Evolutionary conservation across 2,888 invertebrate genomes (phyloP), one percentile per base, ranked within the genome.

Genomic region (Caenorhabditis sp.): DNA sequence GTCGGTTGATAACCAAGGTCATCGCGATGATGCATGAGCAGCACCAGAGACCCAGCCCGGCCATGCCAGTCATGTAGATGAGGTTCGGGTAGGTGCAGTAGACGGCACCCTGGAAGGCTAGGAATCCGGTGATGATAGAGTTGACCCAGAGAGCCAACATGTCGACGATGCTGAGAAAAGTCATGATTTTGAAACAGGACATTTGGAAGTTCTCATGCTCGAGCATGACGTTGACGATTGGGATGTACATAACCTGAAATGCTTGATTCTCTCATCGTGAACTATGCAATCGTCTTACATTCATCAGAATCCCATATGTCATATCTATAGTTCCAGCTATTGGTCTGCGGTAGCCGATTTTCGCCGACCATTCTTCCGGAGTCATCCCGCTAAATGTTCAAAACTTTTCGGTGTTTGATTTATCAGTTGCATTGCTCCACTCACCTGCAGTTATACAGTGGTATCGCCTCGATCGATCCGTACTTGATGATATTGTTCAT

Each of bases 181-280:
- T 76, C 82, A 82, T 82, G 26, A 82, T 76, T 44, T 82, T 82
- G 72, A 72, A 82, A 51, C 82, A 82, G 1, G 82, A 76, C 47
- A 72, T 58, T 70, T 66, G 70, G 49, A 82, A 72, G 51, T 76
- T 8, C 24, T 76, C 69, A 7, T 64, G 47, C 24, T 76, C 72
- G 8, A 76, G 72, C 64, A 82, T 70, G 6, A 82, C 76, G 2
- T 38, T 19, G 0, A 82, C 16, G 14, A 75, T 76, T 22, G 82
- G 82, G 16, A 82, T 22, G 59, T 81, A 81, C 8, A 81, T 28
- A 8, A 75, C 24, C 66, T n/a, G n/a, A n/a, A n/a, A n/a, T n/a
- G n/a, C n/a, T n/a, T n/a, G n/a, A n/a, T n/a, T n/a, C n/a, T n/a
- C n/a, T n/a, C n/a, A n/a, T n/a, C n/a, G n/a, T n/a, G n/a, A n/a